Conservation (phyloP, 2,888 invertebrate genomes). For the Lepidochrysops patricia region DNA sequence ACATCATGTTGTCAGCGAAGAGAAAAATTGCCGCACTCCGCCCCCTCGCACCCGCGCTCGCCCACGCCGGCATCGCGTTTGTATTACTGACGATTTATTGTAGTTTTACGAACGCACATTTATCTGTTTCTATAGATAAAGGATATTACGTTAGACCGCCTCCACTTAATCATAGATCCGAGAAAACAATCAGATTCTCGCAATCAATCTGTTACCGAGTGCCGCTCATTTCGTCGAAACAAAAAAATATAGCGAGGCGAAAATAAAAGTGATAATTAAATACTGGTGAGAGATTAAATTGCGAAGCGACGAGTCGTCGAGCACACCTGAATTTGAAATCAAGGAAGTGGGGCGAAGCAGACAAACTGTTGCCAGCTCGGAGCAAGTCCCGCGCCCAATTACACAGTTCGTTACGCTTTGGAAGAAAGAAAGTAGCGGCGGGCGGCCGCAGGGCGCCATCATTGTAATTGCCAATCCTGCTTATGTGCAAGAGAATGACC, state of each 20-base stretch:
- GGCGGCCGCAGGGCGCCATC: conserved; percentile 35
- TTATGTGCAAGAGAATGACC: conserved; percentile 12
- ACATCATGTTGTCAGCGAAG: conserved; percentile 73
- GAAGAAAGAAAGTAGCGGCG: conserved; percentile 53
- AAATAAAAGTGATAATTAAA: conserved; percentile 13
- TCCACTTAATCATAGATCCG: conserved; percentile 6
- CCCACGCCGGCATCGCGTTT: conserved; percentile 61
- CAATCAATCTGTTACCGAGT: background rate
- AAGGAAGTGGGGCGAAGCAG: conserved; percentile 33
- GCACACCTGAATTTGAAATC: conserved; percentile 27
- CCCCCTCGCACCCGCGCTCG: conserved; percentile 35
- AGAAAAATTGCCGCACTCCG: conserved; percentile 69
- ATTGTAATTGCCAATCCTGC: conserved; percentile 11
- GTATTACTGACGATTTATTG: conserved; percentile 68
- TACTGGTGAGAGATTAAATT: conserved; percentile 11
- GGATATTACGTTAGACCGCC: conserved; percentile 26
- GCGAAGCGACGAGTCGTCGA: conserved; percentile 11
- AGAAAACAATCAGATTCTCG: background rate
- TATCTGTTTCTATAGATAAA: conserved; percentile 37
- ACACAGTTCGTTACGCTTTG: conserved; percentile 62
- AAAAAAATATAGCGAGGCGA: background rate
- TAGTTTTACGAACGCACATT: conserved; percentile 62
- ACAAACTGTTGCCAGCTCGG: conserved; percentile 42
- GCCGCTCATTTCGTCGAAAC: background rate
- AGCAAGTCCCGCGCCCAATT: conserved; percentile 54